phyloP scores from a whole-genome alignment of 2,113 vertebrate species.

The Sapajus apella region DNA sequence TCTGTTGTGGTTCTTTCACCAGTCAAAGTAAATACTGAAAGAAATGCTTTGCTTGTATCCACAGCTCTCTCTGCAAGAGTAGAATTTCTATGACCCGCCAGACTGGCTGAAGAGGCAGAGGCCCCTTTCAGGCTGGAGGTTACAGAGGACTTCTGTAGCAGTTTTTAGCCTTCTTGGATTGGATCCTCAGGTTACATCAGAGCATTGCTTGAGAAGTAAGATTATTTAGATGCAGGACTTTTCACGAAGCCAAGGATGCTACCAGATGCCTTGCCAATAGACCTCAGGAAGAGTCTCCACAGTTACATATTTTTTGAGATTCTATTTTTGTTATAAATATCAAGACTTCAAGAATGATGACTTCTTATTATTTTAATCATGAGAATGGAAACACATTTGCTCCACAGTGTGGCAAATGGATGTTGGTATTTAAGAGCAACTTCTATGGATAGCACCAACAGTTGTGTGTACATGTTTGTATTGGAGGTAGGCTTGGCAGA shows the following conservation, averaged over 20 bases:
- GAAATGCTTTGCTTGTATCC: conserved; percentile 49
- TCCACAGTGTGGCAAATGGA: conserved; percentile 14
- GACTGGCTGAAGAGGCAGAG: conserved; percentile 43
- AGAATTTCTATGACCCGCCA: conserved; percentile 53
- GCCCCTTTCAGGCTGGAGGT: background rate
- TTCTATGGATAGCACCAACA: conserved; percentile 2
- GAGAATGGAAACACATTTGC: conserved; percentile 56
- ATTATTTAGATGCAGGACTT: background rate
- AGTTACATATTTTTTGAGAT: background rate
- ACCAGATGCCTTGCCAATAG: conserved; percentile 5
- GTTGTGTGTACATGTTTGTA: conserved; percentile 5
- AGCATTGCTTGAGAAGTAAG: background rate
- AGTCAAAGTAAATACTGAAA: conserved; percentile 63
- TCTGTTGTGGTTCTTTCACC: conserved; percentile 34
- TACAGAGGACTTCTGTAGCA: background rate
- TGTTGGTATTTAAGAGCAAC: conserved; percentile 32
- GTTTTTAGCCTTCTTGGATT: background rate
- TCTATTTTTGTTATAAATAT: conserved; percentile 60
- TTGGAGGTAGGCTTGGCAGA: conserved; percentile 47
- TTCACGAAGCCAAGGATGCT: background rate
- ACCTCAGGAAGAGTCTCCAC: background rate
- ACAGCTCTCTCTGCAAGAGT: conserved; percentile 34
- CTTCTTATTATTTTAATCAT: conserved; percentile 59
- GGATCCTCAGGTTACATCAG: background rate
- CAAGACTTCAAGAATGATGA: conserved; percentile 44